Conservation (phyloP, 1,140 invertebrate genomes). For the Cataglyphis hispanica region DNA sequence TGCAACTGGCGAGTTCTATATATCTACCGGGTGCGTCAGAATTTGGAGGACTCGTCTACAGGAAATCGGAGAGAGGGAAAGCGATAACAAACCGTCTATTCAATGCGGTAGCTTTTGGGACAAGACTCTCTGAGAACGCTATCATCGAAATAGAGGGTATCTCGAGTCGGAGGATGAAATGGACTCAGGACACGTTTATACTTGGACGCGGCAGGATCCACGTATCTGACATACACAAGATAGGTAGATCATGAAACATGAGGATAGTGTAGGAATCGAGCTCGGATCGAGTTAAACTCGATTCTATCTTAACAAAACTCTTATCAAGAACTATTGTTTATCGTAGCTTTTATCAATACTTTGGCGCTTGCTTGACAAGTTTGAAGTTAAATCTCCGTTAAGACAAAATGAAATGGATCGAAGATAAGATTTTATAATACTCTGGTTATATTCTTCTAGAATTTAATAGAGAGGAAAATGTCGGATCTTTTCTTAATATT, state of each 20-base stretch:
- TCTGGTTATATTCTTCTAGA: background rate
- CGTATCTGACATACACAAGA: constrained; percentile 22
- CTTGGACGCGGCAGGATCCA: background rate
- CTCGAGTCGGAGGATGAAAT: constrained; percentile 37
- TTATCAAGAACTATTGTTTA: background rate
- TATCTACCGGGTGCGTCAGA: constrained; percentile 7
- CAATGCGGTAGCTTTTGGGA: constrained; percentile 55
- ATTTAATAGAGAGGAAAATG: background rate
- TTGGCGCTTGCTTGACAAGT: background rate
- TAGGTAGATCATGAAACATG: constrained; percentile 7
- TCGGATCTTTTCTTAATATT: background rate
- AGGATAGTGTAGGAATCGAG: background rate
- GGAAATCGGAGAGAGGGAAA: constrained; percentile 50
- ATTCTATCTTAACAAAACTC: background rate
- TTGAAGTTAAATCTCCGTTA: constrained; percentile 21
- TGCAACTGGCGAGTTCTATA: constrained; percentile 54
- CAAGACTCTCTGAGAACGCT: constrained; percentile 64
- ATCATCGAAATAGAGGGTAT: constrained; percentile 71
- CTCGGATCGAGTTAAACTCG: background rate
- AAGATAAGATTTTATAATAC: background rate
- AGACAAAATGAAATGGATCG: background rate
- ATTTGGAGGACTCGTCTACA: constrained; percentile 53
- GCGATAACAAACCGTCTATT: constrained; percentile 74
- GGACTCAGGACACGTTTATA: constrained; percentile 29
- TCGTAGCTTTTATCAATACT: constrained; percentile 1